A percentile compares a stretch with the other conserved stretches of the same genome.
phyloP scores from a whole-genome alignment of 92 coral and sea anemone genomes.

The Palythoa grandis region DNA sequence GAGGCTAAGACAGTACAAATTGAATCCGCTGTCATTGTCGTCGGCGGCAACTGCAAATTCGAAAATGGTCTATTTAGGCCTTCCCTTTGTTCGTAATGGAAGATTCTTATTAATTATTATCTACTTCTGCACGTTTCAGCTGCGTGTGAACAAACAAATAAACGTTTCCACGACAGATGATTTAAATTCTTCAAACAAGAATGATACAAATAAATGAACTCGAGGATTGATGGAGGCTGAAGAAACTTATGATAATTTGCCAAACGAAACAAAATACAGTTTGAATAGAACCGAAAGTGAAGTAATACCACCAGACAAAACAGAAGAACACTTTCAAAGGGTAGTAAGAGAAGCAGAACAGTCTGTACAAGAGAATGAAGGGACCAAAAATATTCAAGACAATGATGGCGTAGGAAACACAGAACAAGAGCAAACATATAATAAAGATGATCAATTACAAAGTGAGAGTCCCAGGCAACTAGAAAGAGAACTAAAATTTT shows the following conservation, averaged over 20 bases:
- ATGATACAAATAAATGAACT: neutral
- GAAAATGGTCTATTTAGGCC: neutral
- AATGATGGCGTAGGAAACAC: neutral
- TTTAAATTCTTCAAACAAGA: neutral
- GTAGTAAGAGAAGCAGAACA: neutral
- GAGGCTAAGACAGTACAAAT: no score
- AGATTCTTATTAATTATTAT: neutral
- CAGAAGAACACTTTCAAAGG: neutral
- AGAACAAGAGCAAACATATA: neutral
- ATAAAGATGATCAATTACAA: neutral
- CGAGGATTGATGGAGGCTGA: slow-evolving; percentile 12
- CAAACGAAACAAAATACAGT: neutral
- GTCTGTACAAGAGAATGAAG: neutral
- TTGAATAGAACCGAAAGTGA: neutral
- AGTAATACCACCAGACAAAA: neutral
- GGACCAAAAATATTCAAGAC: neutral
- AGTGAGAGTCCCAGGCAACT: neutral
- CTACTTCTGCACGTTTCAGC: slow-evolving; percentile 2
- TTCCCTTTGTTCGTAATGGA: neutral
- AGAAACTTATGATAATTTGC: neutral
- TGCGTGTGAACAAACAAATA: neutral
- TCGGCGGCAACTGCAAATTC: no score
- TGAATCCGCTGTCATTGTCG: no score
- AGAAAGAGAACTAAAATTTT: neutral
- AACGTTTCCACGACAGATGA: no score